These are phyloP conservation scores for Passer domesticus DNA, from an alignment of 2,113 vertebrate species.

Conservation along the genomic window DNA sequence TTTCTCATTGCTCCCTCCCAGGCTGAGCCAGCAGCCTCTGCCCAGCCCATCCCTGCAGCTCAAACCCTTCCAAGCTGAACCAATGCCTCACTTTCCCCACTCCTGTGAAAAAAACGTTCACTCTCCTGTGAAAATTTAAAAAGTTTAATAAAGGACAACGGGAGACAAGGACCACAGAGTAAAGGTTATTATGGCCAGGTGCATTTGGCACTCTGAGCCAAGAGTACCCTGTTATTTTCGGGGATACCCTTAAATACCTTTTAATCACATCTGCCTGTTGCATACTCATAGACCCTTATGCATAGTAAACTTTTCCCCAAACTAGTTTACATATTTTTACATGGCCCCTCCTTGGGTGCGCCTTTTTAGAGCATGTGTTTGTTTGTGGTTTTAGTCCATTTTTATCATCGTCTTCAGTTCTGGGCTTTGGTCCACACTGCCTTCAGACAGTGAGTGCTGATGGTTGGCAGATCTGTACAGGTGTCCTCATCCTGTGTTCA, in stretches of 20 bases:
- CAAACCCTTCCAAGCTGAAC: background rate
- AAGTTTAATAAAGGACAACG: background rate
- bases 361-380: background rate
- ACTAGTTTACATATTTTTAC: background rate
- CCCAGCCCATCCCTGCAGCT: background rate
- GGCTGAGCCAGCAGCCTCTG: background rate
- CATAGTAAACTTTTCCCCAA: background rate
- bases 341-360: background rate
- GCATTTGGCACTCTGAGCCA: background rate
- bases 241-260: background rate
- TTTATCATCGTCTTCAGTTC: background rate
- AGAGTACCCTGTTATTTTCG: background rate
- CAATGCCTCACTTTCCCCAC: fast-evolving
- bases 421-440: background rate
- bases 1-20: no score
- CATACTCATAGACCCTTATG: background rate
- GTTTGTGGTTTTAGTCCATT: background rate
- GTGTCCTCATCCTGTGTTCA: background rate
- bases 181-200: background rate
- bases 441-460: background rate
- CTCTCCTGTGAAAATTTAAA: background rate
- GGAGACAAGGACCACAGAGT: background rate
- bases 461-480: background rate
- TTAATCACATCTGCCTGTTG: background rate
- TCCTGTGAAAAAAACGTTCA: background rate